These are phyloP conservation scores for Papilio helenus DNA, from an alignment of 1,140 invertebrate species.

Conservation along the genomic window DNA sequence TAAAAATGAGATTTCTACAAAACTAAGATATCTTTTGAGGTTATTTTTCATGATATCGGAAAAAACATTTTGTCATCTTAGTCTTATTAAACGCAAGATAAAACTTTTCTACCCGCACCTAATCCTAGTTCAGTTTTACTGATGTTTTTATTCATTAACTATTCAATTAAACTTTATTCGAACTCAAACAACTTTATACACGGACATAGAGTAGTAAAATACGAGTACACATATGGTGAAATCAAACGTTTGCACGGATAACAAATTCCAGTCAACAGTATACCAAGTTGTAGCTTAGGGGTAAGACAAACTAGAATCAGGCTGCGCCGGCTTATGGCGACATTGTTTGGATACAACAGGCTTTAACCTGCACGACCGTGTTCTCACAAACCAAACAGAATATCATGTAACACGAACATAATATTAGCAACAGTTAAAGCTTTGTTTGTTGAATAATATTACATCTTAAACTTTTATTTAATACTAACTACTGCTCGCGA, in stretches of 20 bases:
- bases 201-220: not conserved
- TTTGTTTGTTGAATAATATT: not conserved
- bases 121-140: no score
- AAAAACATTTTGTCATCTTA: no score
- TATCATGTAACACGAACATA: constrained; percentile 32
- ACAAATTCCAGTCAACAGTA: constrained; percentile 35
- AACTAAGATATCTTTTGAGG: no score
- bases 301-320: constrained; percentile 56
- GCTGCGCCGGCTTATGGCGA: constrained; percentile 56
- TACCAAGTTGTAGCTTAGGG: constrained; percentile 46
- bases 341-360: constrained; percentile 47
- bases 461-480: not conserved
- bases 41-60: no score
- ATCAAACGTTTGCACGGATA: constrained; percentile 19
- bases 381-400: constrained; percentile 47
- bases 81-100: no score
- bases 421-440: constrained; percentile 19
- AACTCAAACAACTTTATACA: not conserved
- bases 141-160: not conserved
- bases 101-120: no score
- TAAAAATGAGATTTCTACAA: no score
- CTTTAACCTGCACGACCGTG: constrained; percentile 49
- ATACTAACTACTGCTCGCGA: not conserved
- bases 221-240: not conserved
- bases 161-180: not conserved